Evolutionary conservation across 2,113 vertebrate genomes (phyloP), one percentile per base, ranked within the genome.

Genomic region (Octodon degus): DNA sequence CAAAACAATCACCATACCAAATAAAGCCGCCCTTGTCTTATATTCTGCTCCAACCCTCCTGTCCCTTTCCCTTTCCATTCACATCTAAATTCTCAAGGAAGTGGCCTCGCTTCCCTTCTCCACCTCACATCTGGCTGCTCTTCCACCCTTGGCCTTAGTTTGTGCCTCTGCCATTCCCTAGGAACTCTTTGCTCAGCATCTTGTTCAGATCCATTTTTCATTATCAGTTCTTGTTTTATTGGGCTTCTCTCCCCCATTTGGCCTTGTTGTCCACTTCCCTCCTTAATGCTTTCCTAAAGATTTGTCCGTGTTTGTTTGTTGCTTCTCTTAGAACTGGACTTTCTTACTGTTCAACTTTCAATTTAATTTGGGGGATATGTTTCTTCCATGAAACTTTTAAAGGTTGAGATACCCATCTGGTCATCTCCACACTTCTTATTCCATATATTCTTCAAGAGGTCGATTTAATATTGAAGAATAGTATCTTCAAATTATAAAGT

Each of bases 401-500:
- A 81, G 24, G 8, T 55, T 88, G 25, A 1, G 40, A 22, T 34
- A 47, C 37, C 50, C 72, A 32, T 55, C 37, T 80, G 27, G 40
- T 34, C 40, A 60, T 32, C 6, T 37, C 37, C 58, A 7, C 24
- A 34, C 25, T 58, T 83, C 62, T 88, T 60, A 47, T 47, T 79
- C 53, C 37, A 53, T 27, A 7, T 82, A 27, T 50, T 80, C 58
- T 82, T 89, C 65, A 65, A 84, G 77, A 85, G 30, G 16, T 34
- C 16, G 68, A 25, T 47, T 90, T 76, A 68, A 14, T 90, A 80
- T 14, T 32, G 11, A 89, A 76, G 14, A 85, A 74, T 14, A 34
- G 9, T n/a, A 58, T 22, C 81, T 70, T 97, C 40, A 67, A 60
- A 55, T 93, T 68, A 76, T 55, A 68, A 70, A 53, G 24, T 62